A percentile compares a stretch with the other conserved stretches of the same genome.
phyloP scores from a whole-genome alignment of 2,888 invertebrate genomes.

The Apantesis nais region DNA sequence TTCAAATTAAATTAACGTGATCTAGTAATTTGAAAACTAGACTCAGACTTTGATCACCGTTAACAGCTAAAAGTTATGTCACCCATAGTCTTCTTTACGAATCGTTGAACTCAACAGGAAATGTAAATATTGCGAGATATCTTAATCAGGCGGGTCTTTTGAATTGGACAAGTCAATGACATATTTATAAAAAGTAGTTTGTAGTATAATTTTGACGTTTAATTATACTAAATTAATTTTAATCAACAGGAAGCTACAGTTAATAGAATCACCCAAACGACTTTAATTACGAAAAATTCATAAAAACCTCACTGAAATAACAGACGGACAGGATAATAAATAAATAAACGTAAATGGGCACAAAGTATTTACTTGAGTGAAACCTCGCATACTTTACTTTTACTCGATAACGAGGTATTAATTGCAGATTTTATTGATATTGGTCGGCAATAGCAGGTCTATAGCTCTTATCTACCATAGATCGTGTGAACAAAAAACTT shows the following conservation, averaged over 20 bases:
- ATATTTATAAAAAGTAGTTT: background rate
- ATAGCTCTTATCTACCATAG: constrained; percentile 8
- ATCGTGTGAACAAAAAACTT: constrained; percentile 32
- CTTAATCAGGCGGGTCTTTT: background rate
- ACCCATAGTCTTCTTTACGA: background rate
- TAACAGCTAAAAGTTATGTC: background rate
- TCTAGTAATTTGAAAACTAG: background rate
- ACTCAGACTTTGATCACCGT: background rate
- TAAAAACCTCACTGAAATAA: constrained; percentile 9
- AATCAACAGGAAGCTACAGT: background rate
- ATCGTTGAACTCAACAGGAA: background rate
- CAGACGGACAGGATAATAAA: constrained; percentile 16
- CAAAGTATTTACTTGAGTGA: constrained; percentile 31
- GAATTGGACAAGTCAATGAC: background rate
- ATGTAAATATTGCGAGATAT: background rate
- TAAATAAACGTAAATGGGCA: constrained; percentile 8
- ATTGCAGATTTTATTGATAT: constrained; percentile 35
- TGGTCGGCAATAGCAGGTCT: constrained; percentile 5
- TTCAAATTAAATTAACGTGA: background rate
- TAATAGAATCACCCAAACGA: background rate
- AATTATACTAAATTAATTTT: background rate
- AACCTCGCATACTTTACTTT: constrained; percentile 38
- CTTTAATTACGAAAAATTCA: constrained; percentile 3
- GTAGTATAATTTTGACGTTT: background rate
- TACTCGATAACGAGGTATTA: constrained; percentile 33